phyloP scores from a whole-genome alignment of 2,888 invertebrate species.

The Leptogaster cylindrica region DNA sequence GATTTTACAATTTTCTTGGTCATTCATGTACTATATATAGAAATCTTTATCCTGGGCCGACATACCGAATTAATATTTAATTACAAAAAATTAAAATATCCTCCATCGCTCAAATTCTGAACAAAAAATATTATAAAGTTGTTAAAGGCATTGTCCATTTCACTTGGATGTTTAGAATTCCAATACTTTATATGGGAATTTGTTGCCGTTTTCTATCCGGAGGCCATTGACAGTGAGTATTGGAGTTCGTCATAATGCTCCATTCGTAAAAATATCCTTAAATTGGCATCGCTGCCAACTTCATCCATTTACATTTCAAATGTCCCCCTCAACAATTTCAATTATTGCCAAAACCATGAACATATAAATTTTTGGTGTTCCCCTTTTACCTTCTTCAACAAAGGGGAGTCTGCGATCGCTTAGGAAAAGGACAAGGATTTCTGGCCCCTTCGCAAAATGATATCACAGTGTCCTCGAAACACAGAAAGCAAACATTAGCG shows the following conservation, averaged over 20 bases:
- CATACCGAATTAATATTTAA: no score
- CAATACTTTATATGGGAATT: no score
- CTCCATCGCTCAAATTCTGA: no score
- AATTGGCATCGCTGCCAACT: constrained; percentile 4
- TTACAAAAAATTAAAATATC: no score
- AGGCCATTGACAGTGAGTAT: no score
- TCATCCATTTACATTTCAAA: constrained; percentile 28
- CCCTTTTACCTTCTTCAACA: neutral
- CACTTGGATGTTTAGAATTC: no score
- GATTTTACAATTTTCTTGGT: no score
- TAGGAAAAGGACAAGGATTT: neutral
- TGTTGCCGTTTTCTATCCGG: neutral
- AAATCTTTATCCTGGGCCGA: no score
- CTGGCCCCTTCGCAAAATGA: neutral
- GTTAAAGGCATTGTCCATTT: no score
- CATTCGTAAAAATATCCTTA: neutral
- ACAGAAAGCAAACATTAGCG: constrained; percentile 17
- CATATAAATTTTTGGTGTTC: constrained; percentile 8
- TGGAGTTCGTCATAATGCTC: no score
- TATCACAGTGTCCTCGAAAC: constrained; percentile 2
- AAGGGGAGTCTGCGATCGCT: neutral
- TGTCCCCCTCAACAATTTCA: constrained; percentile 28
- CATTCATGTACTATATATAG: no score
- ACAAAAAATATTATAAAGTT: no score
- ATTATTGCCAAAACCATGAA: constrained; percentile 33